Evolutionary conservation across 2,888 invertebrate species (phyloP).

Genomic region (Marronus borbonicus): DNA sequence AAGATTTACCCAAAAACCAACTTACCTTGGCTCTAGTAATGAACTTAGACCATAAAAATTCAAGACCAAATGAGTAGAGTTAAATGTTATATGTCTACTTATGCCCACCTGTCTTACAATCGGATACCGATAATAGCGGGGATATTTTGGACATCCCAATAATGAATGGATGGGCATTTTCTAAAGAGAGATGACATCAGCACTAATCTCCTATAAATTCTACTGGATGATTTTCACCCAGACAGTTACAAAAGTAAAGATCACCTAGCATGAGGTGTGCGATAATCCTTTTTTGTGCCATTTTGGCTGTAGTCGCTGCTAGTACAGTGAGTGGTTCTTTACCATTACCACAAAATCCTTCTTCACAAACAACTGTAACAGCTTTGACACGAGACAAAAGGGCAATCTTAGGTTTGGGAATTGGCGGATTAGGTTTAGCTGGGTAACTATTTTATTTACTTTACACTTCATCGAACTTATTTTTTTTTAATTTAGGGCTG

Average conservation of each 20-base stretch:
- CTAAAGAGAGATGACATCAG: conserved; percentile 29
- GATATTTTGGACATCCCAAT: conserved; percentile 32
- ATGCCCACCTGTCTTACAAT: conserved; percentile 19
- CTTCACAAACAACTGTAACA: not conserved
- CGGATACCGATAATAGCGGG: not conserved
- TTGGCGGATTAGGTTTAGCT: conserved; percentile 38
- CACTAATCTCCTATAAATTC: conserved; percentile 34
- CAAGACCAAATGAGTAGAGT: conserved; percentile 3
- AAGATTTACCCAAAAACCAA: conserved; percentile 4
- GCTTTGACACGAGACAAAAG: conserved; percentile 13
- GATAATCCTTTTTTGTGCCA: conserved; percentile 26
- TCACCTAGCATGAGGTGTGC: conserved; percentile 29
- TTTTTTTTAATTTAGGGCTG: conserved; percentile 6
- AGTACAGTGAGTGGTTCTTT: not conserved
- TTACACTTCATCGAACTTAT: not conserved
- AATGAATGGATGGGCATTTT: conserved; percentile 23
- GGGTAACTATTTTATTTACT: conserved; percentile 29
- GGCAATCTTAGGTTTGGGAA: conserved; percentile 2
- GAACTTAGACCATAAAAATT: conserved; percentile 40
- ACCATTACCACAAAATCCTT: too few species aligned
- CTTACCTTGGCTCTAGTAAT: conserved; percentile 38
- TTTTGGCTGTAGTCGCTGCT: conserved; percentile 25
- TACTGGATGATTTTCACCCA: not conserved
- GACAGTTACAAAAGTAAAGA: not conserved
- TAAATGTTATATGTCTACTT: not conserved